Percentiles rank a stretch among this genome's conserved stretches.
Evolutionary conservation across 2,797 vertebrate species (phyloP).

Genomic region (Platyrinchus mystaceus): DNA sequence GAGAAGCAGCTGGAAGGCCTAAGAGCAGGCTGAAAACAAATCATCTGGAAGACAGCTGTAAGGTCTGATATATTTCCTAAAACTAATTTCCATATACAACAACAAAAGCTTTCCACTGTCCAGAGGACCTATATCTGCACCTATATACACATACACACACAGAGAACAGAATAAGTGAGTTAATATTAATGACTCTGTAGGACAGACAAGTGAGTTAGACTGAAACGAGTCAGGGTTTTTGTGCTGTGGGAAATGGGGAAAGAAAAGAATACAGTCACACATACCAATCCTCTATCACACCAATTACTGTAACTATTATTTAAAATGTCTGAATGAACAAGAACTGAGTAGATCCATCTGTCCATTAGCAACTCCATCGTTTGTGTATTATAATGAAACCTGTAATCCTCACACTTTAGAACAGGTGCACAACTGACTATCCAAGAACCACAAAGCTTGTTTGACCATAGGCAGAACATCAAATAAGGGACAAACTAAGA

Average conservation of each 20-base stretch:
- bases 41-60: neutral
- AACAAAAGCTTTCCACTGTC: neutral
- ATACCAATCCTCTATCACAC: neutral
- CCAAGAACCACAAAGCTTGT: neutral
- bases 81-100: neutral
- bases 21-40: neutral
- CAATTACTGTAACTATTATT: neutral
- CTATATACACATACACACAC: accelerated
- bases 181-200: neutral
- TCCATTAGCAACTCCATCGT: neutral
- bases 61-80: neutral
- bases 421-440: accelerated
- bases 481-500: neutral
- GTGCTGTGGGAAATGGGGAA: neutral
- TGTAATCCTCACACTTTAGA: neutral
- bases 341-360: neutral
- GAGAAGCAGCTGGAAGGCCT: neutral
- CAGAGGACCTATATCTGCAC: accelerated
- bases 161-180: neutral
- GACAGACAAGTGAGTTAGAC: neutral
- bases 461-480: neutral
- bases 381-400: neutral
- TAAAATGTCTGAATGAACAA: neutral
- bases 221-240: neutral
- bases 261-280: neutral